Percentiles rank a stretch among this genome's conserved stretches.
Evolutionary conservation across 2,797 vertebrate species (phyloP).

Genomic region (Menidia menidia): DNA sequence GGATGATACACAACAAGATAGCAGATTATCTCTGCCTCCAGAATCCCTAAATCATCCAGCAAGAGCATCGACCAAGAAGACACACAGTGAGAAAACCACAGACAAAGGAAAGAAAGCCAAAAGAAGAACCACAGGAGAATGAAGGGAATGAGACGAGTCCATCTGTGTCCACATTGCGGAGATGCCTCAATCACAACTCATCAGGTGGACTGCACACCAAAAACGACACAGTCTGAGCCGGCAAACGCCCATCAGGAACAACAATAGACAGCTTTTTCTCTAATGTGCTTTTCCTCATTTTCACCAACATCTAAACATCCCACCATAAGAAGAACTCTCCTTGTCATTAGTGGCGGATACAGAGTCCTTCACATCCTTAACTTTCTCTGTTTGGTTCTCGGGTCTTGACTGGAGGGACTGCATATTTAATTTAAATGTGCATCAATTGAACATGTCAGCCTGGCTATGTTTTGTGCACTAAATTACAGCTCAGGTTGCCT

Average conservation of each 20-base stretch:
- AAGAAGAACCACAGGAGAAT: background rate
- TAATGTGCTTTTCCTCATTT: background rate
- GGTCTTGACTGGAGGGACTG: background rate
- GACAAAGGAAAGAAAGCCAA: background rate
- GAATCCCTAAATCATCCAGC: background rate
- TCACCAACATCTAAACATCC: background rate
- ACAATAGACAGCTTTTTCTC: background rate
- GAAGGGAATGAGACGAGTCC: background rate
- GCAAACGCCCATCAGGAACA: background rate
- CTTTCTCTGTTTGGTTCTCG: background rate
- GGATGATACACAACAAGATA: background rate
- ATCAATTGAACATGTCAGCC: background rate
- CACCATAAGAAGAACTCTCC: background rate
- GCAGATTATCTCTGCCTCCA: background rate
- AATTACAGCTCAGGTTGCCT: background rate
- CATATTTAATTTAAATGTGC: background rate
- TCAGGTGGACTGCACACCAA: background rate
- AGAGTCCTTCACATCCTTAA: background rate
- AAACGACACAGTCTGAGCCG: background rate
- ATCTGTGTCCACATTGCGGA: background rate
- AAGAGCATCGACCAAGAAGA: background rate
- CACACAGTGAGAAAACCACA: too few species aligned
- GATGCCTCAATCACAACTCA: background rate
- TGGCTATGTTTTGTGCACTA: conserved; percentile 12
- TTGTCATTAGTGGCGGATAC: background rate